Evolutionary conservation across 1,140 invertebrate species (phyloP), one percentile per base, ranked within the genome.

Genomic region (Hyles vespertilio): DNA sequence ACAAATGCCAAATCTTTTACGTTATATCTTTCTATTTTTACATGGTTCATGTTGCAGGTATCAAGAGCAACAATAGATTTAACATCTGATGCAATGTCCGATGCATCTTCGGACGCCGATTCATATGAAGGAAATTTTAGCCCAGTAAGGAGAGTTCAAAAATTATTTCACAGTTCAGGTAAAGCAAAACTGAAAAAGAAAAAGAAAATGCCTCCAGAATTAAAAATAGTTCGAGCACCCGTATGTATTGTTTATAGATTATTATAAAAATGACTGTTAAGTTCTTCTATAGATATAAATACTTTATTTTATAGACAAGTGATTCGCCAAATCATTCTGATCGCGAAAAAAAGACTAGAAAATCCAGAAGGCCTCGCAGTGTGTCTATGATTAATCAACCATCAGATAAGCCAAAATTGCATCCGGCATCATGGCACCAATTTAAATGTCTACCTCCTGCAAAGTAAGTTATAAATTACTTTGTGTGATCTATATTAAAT

Each of bases 151-250:
- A 71, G 81, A 71, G 72, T 86, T 3, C 83, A 87, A 46, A 90
- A 86, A 70, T 69, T 87, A 11, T 67, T 89, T 40, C 77, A 81
- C 59, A 76, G 74, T 5, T 75, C 79, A 10, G 57, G 65, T 10
- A 87, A 81, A 67, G 55, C 65, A 44, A 90, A 90, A 66, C 70
- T 77, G 9, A 71, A 81, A 48, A 79, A 89, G 60, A 89, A 85
- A 71, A 89, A 89, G 68, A 85, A 89, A 70, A 91, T 91, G 91
- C 91, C 91, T 43, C 91, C 90, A 40, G 91, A 91, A 77, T 74
- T 91, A 8, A 91, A 89, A 79, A 90, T 91, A 46, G 86, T 90
- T 52, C 87, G 81, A 56, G 89, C 89, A 52, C 86, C 87, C 58
- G 89, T 89, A 81, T 75, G 12, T 54, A 43, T 12, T 50, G 8